phyloP scores from a whole-genome alignment of 2,888 invertebrate genomes.

The Drosophila neutralis region DNA sequence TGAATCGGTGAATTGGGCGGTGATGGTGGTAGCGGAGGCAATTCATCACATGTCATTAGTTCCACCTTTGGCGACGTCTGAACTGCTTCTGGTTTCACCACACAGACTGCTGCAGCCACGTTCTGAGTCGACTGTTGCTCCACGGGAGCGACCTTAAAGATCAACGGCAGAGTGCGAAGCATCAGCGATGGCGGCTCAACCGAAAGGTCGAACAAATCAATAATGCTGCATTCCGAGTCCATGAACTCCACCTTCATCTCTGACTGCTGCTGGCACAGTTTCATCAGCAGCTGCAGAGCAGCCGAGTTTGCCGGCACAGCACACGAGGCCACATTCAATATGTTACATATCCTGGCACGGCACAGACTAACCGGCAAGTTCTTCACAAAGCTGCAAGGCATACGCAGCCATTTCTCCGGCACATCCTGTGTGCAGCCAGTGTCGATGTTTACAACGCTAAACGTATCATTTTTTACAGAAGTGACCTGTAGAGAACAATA shows the following conservation, averaged over 20 bases:
- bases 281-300: constrained; percentile 24
- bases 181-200: constrained; percentile 27
- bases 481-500: constrained; percentile 25
- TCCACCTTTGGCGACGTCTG: neutral
- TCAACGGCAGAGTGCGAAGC: constrained; percentile 34
- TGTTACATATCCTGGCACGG: constrained; percentile 30
- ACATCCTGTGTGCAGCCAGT: constrained; percentile 32
- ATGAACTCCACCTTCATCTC: constrained; percentile 27
- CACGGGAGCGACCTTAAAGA: constrained; percentile 35
- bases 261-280: neutral
- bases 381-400: constrained; percentile 54
- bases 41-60: too few species aligned
- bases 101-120: neutral
- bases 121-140: constrained; percentile 1
- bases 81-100: neutral
- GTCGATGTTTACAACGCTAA: constrained; percentile 58
- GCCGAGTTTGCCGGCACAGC: constrained; percentile 33
- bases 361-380: constrained; percentile 48
- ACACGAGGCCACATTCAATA: constrained; percentile 41
- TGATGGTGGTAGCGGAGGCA: constrained; percentile 43
- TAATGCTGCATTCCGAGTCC: neutral
- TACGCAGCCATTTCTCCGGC: constrained; percentile 22
- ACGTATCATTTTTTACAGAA: neutral
- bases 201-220: constrained; percentile 40
- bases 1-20: constrained; percentile 24